Evolutionary conservation across 2,888 invertebrate species (phyloP).

Genomic region (Melieria omissa): DNA sequence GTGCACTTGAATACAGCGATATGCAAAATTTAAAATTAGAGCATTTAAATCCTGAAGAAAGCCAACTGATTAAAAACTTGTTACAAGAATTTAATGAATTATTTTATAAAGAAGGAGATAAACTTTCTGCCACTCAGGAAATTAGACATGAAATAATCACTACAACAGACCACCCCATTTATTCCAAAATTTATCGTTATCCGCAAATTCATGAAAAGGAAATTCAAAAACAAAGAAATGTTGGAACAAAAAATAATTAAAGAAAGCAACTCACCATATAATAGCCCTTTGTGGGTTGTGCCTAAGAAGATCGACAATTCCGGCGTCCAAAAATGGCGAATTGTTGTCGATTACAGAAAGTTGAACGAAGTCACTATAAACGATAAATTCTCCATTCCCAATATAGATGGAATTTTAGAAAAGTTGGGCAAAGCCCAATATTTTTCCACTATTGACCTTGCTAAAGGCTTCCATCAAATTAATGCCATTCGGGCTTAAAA

Average conservation of each 20-base stretch:
- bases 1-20: constrained; percentile 34
- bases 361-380: constrained; percentile 15
- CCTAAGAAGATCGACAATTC: constrained; percentile 11
- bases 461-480: constrained; percentile 19
- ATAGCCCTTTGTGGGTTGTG: neutral
- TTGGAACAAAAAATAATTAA: neutral
- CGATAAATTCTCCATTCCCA: constrained; percentile 5
- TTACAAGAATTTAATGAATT: constrained; percentile 5
- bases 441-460: constrained; percentile 20
- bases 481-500: constrained; percentile 16
- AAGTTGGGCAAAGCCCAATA: constrained; percentile 13
- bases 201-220: constrained; percentile 14
- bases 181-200: neutral
- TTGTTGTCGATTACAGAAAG: constrained; percentile 19
- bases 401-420: constrained; percentile 1
- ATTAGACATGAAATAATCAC: constrained; percentile 10
- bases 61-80: neutral
- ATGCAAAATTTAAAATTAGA: constrained; percentile 13
- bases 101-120: constrained; percentile 16
- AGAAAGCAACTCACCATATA: neutral
- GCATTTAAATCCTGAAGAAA: constrained; percentile 23
- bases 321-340: constrained; percentile 8
- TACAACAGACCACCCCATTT: neutral
- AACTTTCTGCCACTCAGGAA: constrained; percentile 5
- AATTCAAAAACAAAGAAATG: constrained; percentile 14